Evolutionary conservation across 2,113 vertebrate species (phyloP).

Genomic region (Lamprologus callipterus): DNA sequence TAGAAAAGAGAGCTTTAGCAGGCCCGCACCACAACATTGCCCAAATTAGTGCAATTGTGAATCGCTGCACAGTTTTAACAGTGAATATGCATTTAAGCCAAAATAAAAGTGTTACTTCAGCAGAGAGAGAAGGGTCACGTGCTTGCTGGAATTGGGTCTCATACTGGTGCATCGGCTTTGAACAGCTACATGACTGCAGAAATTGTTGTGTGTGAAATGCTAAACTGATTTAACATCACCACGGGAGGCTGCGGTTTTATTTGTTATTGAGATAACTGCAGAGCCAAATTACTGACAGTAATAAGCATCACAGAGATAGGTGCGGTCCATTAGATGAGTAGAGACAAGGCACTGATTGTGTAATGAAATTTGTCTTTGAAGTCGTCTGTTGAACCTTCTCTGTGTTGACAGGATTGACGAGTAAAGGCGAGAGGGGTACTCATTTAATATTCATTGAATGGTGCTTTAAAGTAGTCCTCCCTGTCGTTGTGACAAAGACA

Average conservation of each 20-base stretch:
- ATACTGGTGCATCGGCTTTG: neutral
- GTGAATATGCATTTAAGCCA: neutral
- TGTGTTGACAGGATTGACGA: neutral
- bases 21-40: neutral
- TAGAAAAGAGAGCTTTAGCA: neutral
- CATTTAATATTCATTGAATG: neutral
- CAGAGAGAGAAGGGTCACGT: neutral
- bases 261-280: constrained; percentile 9
- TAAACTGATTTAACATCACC: constrained; percentile 3
- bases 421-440: neutral
- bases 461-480: neutral
- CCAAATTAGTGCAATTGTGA: neutral
- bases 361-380: constrained; percentile 2
- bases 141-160: neutral
- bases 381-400: neutral
- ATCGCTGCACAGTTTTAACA: neutral
- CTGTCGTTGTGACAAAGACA: neutral
- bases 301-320: neutral
- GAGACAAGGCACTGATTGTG: neutral
- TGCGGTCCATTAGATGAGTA: neutral
- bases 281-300: neutral
- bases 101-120: neutral
- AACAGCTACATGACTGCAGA: neutral
- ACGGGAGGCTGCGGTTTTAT: neutral
- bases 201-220: neutral